These are phyloP conservation scores for Eristalis tenax DNA, from an alignment of 2,888 invertebrate genomes.

Conservation along the genomic window DNA sequence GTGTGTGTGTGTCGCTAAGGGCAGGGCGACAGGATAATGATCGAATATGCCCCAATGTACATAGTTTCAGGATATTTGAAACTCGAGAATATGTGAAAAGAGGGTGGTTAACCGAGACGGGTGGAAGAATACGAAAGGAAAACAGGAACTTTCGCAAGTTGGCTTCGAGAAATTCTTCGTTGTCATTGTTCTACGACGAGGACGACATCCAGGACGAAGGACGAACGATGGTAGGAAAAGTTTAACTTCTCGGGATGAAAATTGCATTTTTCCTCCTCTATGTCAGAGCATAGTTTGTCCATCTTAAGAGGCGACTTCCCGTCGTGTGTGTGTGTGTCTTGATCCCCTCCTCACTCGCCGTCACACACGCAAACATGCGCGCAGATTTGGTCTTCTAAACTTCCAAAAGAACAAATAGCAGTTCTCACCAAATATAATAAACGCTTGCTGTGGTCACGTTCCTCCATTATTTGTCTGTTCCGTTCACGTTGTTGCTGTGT, in stretches of 20 bases:
- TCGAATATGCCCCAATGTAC: slow-evolving; percentile 59
- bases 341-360: no score
- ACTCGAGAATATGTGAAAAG: slow-evolving; percentile 50
- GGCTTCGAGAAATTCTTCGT: slow-evolving; percentile 44
- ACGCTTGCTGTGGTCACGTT: slow-evolving; percentile 65
- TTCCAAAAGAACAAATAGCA: slow-evolving; percentile 52
- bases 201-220: background rate
- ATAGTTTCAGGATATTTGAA: slow-evolving; percentile 65
- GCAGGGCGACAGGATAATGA: slow-evolving; percentile 49
- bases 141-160: slow-evolving; percentile 38
- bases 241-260: slow-evolving; percentile 43
- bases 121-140: slow-evolving; percentile 2
- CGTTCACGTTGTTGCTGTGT: slow-evolving; percentile 57
- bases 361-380: background rate
- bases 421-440: slow-evolving; percentile 70
- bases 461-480: slow-evolving; percentile 66
- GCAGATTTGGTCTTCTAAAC: slow-evolving; percentile 22
- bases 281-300: slow-evolving; percentile 36
- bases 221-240: slow-evolving; percentile 12
- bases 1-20: background rate
- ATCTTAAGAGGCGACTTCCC: background rate
- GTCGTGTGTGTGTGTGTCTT: background rate
- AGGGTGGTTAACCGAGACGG: slow-evolving; percentile 18
- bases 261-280: slow-evolving; percentile 58
- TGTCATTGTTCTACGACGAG: slow-evolving; percentile 20